Evolutionary conservation across 2,888 invertebrate species (phyloP), one percentile per base, ranked within the genome.

Genomic region (Cantharis rufa): DNA sequence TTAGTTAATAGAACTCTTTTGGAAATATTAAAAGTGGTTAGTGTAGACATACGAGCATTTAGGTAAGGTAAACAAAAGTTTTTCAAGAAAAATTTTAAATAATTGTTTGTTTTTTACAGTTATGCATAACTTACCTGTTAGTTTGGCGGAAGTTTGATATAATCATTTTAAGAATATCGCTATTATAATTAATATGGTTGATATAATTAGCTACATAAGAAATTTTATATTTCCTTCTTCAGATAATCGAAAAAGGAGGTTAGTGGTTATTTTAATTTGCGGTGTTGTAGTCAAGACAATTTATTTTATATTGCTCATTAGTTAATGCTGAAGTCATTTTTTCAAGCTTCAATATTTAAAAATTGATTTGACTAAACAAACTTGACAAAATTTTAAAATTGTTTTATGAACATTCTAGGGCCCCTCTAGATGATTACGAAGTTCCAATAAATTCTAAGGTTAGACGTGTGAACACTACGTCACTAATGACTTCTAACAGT

Each of bases 401-500:
- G n/a, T 28, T 5, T 66, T 2, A 11, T 70, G 11, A n/a, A 18
- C 16, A 32, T 61, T 64, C 9, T 66, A 75, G 75, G 9, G 32
- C 71, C 16, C 76, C 78, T 1, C 13, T 70, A 15, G 81, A 81
- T 15, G 80, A 83, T 85, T 80, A 81, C 63, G 81, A 81, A n/a
- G 81, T 80, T 64, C 81, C 82, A 24, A 24, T 24, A 24, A 24
- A 24, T 74, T 82, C 84, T 24, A 87, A 87, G 79, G 84, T 86
- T 76, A 83, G 85, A 15, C 84, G 83, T 66, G 84, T 86, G 27
- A 84, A 84, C 10, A 84, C 1, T 13, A n/a, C 83, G 77, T 83
- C 85, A 76, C 85, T 85, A 66, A 79, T 82, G 62, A 82, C 82
- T 69, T 78, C 82, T 18, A 79, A 83, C 70, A 85, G 83, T 70